Percentiles rank a stretch among this genome's conserved stretches.
These are phyloP conservation scores for Myotis findleyi DNA, from an alignment of 2,797 vertebrate genomes.

Conservation along the genomic window DNA sequence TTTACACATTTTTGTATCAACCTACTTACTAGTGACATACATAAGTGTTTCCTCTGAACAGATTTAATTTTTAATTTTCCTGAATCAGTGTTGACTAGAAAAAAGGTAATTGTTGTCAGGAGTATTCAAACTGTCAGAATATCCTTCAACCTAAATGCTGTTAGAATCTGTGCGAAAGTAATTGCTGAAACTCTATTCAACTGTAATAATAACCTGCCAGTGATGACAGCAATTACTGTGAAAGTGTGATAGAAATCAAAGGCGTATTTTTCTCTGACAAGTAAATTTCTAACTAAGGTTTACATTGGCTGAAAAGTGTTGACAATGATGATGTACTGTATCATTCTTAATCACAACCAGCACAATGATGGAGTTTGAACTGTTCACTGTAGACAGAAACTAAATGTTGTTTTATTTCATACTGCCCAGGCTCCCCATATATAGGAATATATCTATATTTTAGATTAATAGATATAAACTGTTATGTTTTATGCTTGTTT, in stretches of 20 bases:
- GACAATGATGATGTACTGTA: constrained; percentile 91
- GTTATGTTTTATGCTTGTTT: constrained; percentile 76
- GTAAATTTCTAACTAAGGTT: constrained; percentile 90
- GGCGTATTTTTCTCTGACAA: constrained; percentile 91
- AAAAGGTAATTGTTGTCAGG: constrained; percentile 91
- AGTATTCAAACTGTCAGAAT: constrained; percentile 92
- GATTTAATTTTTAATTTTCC: constrained; percentile 91
- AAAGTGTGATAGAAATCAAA: constrained; percentile 92
- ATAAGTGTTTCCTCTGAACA: constrained; percentile 87
- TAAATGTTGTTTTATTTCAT: constrained; percentile 88
- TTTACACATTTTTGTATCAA: constrained; percentile 86
- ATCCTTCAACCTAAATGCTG: constrained; percentile 91
- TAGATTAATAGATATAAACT: constrained; percentile 76
- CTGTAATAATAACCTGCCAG: constrained; percentile 94
- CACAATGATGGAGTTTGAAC: constrained; percentile 86
- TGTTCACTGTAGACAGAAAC: constrained; percentile 79
- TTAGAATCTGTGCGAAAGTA: constrained; percentile 92
- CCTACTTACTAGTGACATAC: constrained; percentile 86
- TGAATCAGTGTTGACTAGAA: constrained; percentile 90
- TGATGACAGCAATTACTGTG: constrained; percentile 92
- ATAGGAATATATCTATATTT: constrained; percentile 61
- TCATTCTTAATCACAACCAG: constrained; percentile 90
- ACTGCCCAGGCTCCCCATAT: constrained; percentile 80
- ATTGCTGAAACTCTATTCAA: constrained; percentile 93
- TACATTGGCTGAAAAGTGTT: constrained; percentile 89